Conservation (phyloP, 2,797 vertebrate genomes). For the Eulemur coronatus region DNA sequence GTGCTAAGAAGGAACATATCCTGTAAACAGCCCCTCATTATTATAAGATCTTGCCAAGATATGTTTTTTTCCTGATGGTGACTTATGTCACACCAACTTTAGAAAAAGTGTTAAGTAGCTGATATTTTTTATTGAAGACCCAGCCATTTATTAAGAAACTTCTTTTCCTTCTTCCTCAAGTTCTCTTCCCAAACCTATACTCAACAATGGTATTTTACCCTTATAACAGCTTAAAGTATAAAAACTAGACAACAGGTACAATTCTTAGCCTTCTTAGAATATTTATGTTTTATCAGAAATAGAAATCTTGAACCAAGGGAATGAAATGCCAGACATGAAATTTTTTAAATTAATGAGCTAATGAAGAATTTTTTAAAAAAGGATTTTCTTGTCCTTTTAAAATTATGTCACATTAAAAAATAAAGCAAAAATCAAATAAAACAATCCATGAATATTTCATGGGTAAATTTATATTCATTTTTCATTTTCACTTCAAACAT, state of each 20-base stretch:
- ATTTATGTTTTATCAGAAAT: conserved; percentile 48
- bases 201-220: neutral
- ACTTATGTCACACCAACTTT: conserved; percentile 36
- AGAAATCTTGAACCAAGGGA: neutral
- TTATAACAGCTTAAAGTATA: neutral
- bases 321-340: neutral
- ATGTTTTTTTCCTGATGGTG: conserved; percentile 23
- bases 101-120: conserved; percentile 30
- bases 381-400: neutral
- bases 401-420: neutral
- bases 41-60: conserved; percentile 40
- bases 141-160: conserved; percentile 31
- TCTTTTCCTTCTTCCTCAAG: conserved; percentile 25
- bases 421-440: neutral
- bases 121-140: conserved; percentile 51
- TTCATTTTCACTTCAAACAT: conserved; percentile 47
- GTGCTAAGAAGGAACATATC: conserved; percentile 7
- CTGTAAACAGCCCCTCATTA: conserved; percentile 48
- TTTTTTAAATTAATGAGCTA: conserved; percentile 29
- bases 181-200: neutral
- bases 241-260: conserved; percentile 8
- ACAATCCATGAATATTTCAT: neutral
- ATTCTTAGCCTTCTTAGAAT: neutral
- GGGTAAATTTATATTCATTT: neutral
- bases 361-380: neutral